These are phyloP conservation scores for Tetramorium simillimum DNA, from an alignment of 1,140 invertebrate genomes.

Conservation along the genomic window DNA sequence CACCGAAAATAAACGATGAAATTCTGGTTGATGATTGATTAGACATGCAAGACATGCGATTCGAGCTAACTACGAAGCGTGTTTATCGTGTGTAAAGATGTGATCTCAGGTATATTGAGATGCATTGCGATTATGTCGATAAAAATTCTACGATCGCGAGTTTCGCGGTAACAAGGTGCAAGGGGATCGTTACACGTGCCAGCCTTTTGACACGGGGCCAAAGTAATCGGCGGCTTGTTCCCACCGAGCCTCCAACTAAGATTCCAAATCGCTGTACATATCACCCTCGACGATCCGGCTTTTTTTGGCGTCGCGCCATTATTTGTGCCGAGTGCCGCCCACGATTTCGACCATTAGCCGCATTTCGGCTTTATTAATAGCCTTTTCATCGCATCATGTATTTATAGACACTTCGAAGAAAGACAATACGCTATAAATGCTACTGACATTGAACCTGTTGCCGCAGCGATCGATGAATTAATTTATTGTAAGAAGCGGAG, in stretches of 20 bases:
- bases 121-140: neutral
- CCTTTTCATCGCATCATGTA: neutral
- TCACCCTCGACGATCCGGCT: neutral
- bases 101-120: neutral
- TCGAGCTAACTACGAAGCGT: neutral
- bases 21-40: conserved; percentile 4
- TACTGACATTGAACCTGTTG: conserved; percentile 48
- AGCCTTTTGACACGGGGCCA: conserved; percentile 26
- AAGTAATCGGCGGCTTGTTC: conserved; percentile 17
- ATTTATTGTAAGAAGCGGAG: neutral
- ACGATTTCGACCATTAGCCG: conserved; percentile 42
- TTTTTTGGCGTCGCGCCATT: conserved; percentile 33
- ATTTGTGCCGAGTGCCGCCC: conserved; percentile 7
- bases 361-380: conserved; percentile 31
- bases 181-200: conserved; percentile 7
- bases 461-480: neutral
- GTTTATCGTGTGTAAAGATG: neutral
- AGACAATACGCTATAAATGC: neutral
- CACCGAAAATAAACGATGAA: conserved; percentile 10
- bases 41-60: neutral
- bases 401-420: conserved; percentile 22
- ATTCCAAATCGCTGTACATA: neutral
- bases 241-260: neutral
- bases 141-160: neutral
- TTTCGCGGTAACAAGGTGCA: neutral